Evolutionary conservation across 1,140 invertebrate species (phyloP).

Genomic region (Mizuhopecten yessoensis): DNA sequence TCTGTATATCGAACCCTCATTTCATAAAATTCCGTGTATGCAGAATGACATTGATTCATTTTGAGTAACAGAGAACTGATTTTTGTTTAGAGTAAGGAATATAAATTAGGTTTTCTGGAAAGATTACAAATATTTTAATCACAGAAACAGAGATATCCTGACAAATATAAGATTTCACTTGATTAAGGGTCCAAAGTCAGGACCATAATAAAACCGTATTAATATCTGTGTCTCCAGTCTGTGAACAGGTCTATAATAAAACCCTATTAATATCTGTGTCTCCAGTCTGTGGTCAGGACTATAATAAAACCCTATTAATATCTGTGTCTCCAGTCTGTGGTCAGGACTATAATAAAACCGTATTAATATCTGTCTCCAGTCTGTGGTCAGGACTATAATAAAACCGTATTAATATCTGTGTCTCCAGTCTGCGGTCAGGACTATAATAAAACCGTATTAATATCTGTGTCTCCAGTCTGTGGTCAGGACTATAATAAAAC

Average conservation of each 20-base stretch:
- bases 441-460: too few relatives aligned
- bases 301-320: too few relatives aligned
- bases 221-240: constrained; percentile 33
- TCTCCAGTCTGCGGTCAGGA: neutral
- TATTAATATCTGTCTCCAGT: constrained; percentile 39
- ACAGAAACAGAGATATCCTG: neutral
- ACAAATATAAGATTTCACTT: neutral
- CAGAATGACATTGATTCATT: too few relatives aligned
- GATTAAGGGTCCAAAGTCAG: neutral
- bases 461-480: constrained; percentile 12
- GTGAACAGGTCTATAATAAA: too few relatives aligned
- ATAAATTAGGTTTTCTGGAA: neutral
- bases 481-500: too few relatives aligned
- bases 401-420: constrained; percentile 32
- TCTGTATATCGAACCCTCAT: too few relatives aligned
- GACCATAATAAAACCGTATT: neutral
- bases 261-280: constrained; percentile 33
- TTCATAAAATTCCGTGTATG: too few relatives aligned
- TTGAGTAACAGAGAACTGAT: too few relatives aligned
- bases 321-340: neutral
- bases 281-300: neutral
- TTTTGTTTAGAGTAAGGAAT: too few relatives aligned
- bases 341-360: too few relatives aligned
- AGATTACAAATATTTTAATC: constrained; percentile 40
- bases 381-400: too few relatives aligned